Conservation (phyloP, 2,888 invertebrate species). For the Diaperis boleti region DNA sequence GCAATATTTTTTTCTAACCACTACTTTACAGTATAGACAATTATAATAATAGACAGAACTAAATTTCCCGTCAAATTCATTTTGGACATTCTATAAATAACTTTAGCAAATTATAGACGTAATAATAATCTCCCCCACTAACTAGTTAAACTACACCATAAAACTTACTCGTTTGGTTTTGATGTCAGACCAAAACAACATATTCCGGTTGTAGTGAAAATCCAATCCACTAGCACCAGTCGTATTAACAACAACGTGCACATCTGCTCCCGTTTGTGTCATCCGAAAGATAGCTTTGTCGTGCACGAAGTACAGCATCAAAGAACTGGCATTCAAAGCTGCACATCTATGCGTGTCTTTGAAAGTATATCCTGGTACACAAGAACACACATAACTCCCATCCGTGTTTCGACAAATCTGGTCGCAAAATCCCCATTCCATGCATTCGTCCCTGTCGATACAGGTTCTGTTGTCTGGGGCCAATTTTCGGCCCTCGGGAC, state of each 20-base stretch:
- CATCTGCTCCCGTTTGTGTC: constrained; percentile 75
- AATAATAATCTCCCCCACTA: no score
- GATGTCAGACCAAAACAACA: constrained; percentile 90
- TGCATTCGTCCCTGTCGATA: constrained; percentile 91
- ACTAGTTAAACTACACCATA: no score
- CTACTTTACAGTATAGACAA: no score
- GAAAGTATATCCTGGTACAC: constrained; percentile 72
- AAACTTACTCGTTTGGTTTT: constrained; percentile 82
- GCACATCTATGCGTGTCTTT: constrained; percentile 74
- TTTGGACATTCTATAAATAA: no score
- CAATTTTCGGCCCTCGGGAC: constrained; percentile 87
- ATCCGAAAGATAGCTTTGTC: constrained; percentile 79
- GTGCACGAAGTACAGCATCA: constrained; percentile 78
- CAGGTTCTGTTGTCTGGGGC: constrained; percentile 88
- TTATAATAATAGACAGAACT: no score
- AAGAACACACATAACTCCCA: constrained; percentile 87
- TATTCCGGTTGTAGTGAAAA: constrained; percentile 81
- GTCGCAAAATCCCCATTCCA: constrained; percentile 94
- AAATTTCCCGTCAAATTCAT: no score
- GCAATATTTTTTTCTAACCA: no score
- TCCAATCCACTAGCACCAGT: constrained; percentile 89
- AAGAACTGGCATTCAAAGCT: constrained; percentile 71
- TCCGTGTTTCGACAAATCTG: constrained; percentile 92
- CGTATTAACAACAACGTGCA: constrained; percentile 79
- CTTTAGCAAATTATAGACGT: no score